Conservation (phyloP, 2,797 vertebrate species). For the Agapornis canus region DNA sequence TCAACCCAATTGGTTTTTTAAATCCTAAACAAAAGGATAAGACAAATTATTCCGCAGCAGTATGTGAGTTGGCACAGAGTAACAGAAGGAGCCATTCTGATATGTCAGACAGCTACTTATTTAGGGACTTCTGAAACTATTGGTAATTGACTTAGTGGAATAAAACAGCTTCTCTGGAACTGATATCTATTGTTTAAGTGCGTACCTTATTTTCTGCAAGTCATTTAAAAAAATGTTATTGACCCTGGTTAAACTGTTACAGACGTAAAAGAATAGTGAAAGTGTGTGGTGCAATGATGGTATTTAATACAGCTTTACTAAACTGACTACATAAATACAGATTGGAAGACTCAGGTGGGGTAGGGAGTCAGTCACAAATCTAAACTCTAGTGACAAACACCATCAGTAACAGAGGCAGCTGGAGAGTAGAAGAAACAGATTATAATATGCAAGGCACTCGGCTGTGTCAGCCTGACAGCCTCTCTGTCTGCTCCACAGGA, state of each 20-base stretch:
- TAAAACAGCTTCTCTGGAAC: conserved; percentile 57
- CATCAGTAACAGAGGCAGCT: conserved; percentile 13
- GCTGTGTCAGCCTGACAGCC: conserved; percentile 65
- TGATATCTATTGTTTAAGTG: conserved; percentile 54
- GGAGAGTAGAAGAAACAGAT: conserved; percentile 34
- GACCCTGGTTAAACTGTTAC: background rate
- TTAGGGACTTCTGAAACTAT: conserved; percentile 61
- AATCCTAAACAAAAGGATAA: conserved; percentile 52
- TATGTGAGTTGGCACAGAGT: conserved; percentile 38
- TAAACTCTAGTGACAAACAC: conserved; percentile 23
- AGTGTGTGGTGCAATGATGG: background rate
- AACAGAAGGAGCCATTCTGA: conserved; percentile 61
- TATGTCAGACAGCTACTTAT: conserved; percentile 66
- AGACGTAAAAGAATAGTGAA: background rate
- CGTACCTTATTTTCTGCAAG: conserved; percentile 24
- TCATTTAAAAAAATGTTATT: conserved; percentile 25
- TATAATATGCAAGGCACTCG: conserved; percentile 56
- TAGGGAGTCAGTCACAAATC: background rate
- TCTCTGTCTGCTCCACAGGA: conserved; percentile 62
- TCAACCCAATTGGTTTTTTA: conserved; percentile 53
- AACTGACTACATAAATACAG: background rate
- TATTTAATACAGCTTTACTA: background rate
- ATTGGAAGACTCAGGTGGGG: background rate
- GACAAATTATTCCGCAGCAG: conserved; percentile 56
- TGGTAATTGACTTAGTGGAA: conserved; percentile 62